These are phyloP conservation scores for Tragulus kanchil DNA, from an alignment of 2,113 vertebrate genomes.

Conservation along the genomic window DNA sequence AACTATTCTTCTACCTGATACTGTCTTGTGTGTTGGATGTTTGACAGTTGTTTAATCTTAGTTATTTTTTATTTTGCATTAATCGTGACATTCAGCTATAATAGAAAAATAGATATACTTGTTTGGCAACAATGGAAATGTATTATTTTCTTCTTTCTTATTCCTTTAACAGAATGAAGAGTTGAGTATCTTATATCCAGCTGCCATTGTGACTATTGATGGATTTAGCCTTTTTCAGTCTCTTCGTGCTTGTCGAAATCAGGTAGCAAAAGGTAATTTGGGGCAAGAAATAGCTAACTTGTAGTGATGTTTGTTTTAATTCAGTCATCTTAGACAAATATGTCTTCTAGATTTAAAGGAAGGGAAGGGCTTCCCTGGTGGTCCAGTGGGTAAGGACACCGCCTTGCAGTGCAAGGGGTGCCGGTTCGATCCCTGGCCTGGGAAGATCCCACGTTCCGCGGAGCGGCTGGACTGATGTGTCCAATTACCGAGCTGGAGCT, in stretches of 20 bases:
- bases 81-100: background rate
- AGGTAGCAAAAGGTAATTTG: slow-evolving; percentile 96
- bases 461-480: too few relatives aligned
- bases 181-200: slow-evolving; percentile 96
- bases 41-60: background rate
- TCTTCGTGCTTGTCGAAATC: slow-evolving; percentile 98
- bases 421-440: too few relatives aligned
- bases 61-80: slow-evolving; percentile 13
- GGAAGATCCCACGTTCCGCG: too few relatives aligned
- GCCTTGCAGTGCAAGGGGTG: too few relatives aligned
- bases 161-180: slow-evolving; percentile 93
- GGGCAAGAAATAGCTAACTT: background rate
- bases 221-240: slow-evolving; percentile 99
- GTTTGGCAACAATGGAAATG: background rate
- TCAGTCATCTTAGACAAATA: background rate
- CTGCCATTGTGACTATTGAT: slow-evolving; percentile 97
- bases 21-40: background rate
- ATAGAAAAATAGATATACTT: background rate
- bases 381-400: too few relatives aligned
- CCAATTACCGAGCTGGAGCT: too few relatives aligned
- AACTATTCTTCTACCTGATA: background rate
- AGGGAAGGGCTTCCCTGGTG: too few relatives aligned
- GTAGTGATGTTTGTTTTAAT: background rate
- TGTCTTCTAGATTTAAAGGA: background rate
- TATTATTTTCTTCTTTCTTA: background rate